Conservation (phyloP, 1,140 invertebrate species). For the Coenobita brevimanus region DNA sequence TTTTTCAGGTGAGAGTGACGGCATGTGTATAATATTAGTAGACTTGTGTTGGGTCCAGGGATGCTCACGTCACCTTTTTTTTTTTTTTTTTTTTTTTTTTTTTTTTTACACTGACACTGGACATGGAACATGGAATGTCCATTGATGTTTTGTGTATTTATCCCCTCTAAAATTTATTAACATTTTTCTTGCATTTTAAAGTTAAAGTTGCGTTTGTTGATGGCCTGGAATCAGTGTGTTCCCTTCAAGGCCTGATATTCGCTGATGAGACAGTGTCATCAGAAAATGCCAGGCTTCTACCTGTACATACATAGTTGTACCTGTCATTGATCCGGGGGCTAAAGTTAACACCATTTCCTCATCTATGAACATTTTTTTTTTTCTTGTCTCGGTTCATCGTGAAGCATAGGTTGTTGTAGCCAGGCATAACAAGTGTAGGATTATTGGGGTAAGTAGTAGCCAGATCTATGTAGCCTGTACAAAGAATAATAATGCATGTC, state of each 20-base stretch:
- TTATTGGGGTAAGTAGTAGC: conserved; percentile 58
- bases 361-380: conserved; percentile 65
- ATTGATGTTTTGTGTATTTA: conserved; percentile 8
- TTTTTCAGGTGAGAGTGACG: conserved; percentile 63
- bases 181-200: conserved; percentile 30
- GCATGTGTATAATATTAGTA: conserved; percentile 58
- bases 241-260: not conserved
- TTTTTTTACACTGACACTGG: not conserved
- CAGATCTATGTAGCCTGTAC: conserved; percentile 49
- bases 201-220: conserved; percentile 37
- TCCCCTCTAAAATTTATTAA: conserved; percentile 13
- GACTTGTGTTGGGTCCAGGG: conserved; percentile 65
- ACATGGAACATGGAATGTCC: conserved; percentile 8
- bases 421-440: conserved; percentile 52
- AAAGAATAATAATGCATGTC: conserved; percentile 42
- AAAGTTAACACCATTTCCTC: conserved; percentile 67
- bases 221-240: conserved; percentile 35
- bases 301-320: too few relatives aligned
- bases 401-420: conserved; percentile 55
- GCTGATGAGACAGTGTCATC: not conserved
- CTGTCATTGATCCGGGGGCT: conserved; percentile 5
- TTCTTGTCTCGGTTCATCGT: not conserved
- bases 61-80: conserved; percentile 50
- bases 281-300: conserved; percentile 32
- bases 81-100: not conserved